Conservation (phyloP, 2,888 invertebrate genomes). For the Polylopha cassiicola region DNA sequence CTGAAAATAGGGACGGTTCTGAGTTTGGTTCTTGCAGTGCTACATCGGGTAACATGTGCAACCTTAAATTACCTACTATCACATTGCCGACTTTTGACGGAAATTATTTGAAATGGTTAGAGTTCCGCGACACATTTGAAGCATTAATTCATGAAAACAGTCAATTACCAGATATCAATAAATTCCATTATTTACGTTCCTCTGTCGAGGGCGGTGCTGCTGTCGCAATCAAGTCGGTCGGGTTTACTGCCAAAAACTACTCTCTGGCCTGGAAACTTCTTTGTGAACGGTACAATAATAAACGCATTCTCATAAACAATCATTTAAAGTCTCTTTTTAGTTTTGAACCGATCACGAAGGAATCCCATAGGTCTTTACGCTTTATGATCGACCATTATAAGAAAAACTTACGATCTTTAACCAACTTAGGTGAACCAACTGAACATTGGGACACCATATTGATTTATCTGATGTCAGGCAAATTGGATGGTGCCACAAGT, state of each 20-base stretch:
- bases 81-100: slow-evolving; percentile 18
- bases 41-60: no score
- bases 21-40: not conserved
- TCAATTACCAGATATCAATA: slow-evolving; percentile 1
- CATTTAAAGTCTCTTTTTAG: not conserved
- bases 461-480: no score
- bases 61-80: slow-evolving; percentile 13
- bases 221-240: not conserved
- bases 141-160: slow-evolving; percentile 1
- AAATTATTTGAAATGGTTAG: slow-evolving; percentile 17
- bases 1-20: not conserved
- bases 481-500: no score
- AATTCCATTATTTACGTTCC: slow-evolving; percentile 5
- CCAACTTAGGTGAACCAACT: no score
- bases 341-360: no score
- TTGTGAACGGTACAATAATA: not conserved
- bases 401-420: no score
- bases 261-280: slow-evolving; percentile 10
- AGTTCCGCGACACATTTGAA: slow-evolving; percentile 18
- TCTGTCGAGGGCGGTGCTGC: slow-evolving; percentile 4
- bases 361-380: no score
- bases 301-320: not conserved
- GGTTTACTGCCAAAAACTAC: slow-evolving; percentile 9
- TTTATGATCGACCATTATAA: no score
- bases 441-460: no score